These are phyloP conservation scores for Rattus rattus DNA, from an alignment of 2,113 vertebrate genomes.

Conservation along the genomic window DNA sequence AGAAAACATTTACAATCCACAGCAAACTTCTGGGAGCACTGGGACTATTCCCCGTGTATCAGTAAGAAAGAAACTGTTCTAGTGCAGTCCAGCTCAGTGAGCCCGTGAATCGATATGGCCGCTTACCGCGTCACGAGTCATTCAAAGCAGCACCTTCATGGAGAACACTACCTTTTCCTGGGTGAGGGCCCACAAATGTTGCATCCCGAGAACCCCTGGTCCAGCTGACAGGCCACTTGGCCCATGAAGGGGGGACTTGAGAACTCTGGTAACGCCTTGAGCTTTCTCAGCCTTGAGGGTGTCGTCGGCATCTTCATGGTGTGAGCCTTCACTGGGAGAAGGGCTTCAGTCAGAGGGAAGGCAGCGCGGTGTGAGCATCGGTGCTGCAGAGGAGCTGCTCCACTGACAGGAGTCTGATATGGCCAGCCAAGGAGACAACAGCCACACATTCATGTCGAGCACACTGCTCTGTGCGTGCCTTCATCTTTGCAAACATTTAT, in stretches of 20 bases:
- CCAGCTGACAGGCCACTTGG: too few relatives aligned
- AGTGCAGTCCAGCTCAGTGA: background rate
- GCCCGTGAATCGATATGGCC: background rate
- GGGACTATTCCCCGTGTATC: background rate
- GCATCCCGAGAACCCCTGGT: background rate
- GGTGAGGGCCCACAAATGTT: background rate
- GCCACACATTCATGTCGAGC: background rate
- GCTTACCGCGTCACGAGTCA: background rate
- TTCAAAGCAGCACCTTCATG: background rate
- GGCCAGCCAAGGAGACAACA: background rate
- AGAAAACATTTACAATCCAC: background rate
- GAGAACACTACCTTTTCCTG: background rate
- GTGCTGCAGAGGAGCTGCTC: background rate
- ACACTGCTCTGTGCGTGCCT: background rate
- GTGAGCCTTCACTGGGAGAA: background rate
- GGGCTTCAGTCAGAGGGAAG: background rate
- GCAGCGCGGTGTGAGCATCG: background rate
- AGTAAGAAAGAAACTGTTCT: background rate
- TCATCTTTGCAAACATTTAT: constrained; percentile 10
- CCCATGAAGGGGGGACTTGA: background rate
- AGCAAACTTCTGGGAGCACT: background rate
- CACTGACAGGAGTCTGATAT: background rate
- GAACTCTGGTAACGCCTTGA: background rate
- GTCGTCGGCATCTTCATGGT: background rate
- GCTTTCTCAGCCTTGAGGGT: background rate